Evolutionary conservation across 2,113 vertebrate species (phyloP), one percentile per base, ranked within the genome.

Genomic region (Fregetta grallaria): DNA sequence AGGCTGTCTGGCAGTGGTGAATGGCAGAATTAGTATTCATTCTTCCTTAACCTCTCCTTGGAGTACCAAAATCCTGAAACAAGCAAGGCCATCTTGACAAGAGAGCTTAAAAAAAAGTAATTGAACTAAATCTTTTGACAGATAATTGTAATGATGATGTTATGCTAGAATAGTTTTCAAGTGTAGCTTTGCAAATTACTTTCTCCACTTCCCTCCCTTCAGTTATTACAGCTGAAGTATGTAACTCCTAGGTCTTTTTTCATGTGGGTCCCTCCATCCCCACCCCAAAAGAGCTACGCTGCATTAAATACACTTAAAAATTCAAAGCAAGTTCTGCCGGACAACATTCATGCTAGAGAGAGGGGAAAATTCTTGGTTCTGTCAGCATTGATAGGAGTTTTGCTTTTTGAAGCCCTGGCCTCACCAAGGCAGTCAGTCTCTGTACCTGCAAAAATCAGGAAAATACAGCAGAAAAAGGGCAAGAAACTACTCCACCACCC

Each of bases 121-220:
- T 94, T 98, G 96, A 98, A 97, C 96, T 95, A 97, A 97, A 97
- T 97, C 88, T 97, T 98, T 92, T 96, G 91, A 98, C 91, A 97
- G 93, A 94, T 98, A 97, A 98, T 96, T 98, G 94, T 92, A 98
- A 98, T 93, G 86, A 97, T 96, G 94, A 97, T 93, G 92, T 86
- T 97, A 98, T 71, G 78, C 94, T 97, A 91, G 34, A 96, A 96
- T 91, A 95, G 80, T 96, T 98, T 98, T 97, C 83, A 97, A 97
- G 94, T 92, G 75, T 79, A 95, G 86, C 78, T 95, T 97, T 82
- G 50, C 68, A 98, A 98, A 98, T 98, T 97, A 94, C 76, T 85
- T 96, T 97, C 86, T 82, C 53, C 36, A 79, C 58, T 97, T 96
- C 82, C 75, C 68, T 94, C 73, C 86, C 72, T 95, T 83, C 66